Evolutionary conservation across 2,888 invertebrate genomes (phyloP).

Genomic region (Polia nebulosa): DNA sequence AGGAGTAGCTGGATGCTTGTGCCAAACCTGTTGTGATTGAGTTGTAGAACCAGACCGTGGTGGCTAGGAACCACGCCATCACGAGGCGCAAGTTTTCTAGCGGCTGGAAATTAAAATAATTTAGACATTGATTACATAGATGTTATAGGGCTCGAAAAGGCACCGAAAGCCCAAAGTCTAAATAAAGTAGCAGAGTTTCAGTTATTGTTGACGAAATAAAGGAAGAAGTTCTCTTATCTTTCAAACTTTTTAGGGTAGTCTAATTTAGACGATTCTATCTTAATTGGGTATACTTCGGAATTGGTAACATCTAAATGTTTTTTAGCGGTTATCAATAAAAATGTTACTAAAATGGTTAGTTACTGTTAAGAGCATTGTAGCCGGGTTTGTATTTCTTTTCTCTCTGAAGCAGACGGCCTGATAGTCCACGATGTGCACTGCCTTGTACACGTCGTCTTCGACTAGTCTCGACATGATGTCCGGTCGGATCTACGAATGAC

Average conservation of each 20-base stretch:
- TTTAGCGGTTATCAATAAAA: too few species aligned
- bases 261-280: too few species aligned
- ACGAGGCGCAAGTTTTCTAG: conserved; percentile 90
- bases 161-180: background rate
- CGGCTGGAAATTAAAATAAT: conserved; percentile 85
- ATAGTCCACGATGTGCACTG: conserved; percentile 95
- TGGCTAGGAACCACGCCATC: conserved; percentile 91
- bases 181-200: background rate
- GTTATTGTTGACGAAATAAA: background rate
- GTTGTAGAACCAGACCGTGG: conserved; percentile 91
- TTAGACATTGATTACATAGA: background rate
- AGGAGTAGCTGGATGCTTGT: conserved; percentile 87
- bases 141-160: background rate
- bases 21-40: conserved; percentile 88
- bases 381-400: conserved; percentile 92
- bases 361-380: conserved; percentile 92
- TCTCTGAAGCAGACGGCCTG: conserved; percentile 96
- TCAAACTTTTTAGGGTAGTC: too few species aligned
- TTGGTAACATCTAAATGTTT: background rate
- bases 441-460: conserved; percentile 94
- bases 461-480: conserved; percentile 94
- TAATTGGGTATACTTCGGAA: background rate
- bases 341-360: conserved; percentile 59
- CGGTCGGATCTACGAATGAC: conserved; percentile 88
- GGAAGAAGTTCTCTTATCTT: too few species aligned